Evolutionary conservation across 2,797 vertebrate species (phyloP), one percentile per base, ranked within the genome.

Genomic region (Clarias platycephalus): DNA sequence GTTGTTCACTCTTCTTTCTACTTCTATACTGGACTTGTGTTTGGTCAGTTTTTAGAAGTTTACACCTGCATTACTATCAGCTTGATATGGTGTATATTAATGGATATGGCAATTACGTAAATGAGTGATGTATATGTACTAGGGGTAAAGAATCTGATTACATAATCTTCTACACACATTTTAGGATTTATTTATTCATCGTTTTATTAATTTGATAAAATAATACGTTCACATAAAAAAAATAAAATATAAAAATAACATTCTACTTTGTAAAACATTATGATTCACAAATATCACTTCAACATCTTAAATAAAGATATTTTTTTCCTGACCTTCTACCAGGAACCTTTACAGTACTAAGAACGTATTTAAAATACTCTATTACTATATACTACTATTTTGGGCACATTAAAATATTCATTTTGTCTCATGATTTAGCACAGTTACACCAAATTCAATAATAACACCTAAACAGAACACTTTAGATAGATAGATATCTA

Each of bases 201-300:
- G 63, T 26, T 83, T 31, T 63, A 72, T 82, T 63, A 4, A 15
- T 28, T 40, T 26, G 8, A 28, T 81, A 55, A 80, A 53, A 57
- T 60, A 60, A 34, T 58, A 9, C 31, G 26, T 20, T 57, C 49
- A 74, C n/a, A 55, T 53, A 28, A 75, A n/a, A n/a, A 75, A 71
- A 37, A 44, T n/a, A 63, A 60, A 74, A 66, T 44, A 76, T 31
- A 76, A 55, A 75, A 24, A 77, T 60, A 58, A 37, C 74, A 31
- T 49, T 71, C 5, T 18, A 74, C n/a, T 75, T 75, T 76, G 53
- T 22, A 13, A 34, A 58, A 34, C 62, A 76, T 26, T 4, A 18
- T 67, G 28, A 34, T 31, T 58, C 53, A 80, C 55, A 60, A 82
- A 13, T 49, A 57, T 62, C 37, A 82, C 37, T 74, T 22, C 16